Evolutionary conservation across 2,797 vertebrate species (phyloP), one percentile per base, ranked within the genome.

Genomic region (Phrynocephalus guinanensis): DNA sequence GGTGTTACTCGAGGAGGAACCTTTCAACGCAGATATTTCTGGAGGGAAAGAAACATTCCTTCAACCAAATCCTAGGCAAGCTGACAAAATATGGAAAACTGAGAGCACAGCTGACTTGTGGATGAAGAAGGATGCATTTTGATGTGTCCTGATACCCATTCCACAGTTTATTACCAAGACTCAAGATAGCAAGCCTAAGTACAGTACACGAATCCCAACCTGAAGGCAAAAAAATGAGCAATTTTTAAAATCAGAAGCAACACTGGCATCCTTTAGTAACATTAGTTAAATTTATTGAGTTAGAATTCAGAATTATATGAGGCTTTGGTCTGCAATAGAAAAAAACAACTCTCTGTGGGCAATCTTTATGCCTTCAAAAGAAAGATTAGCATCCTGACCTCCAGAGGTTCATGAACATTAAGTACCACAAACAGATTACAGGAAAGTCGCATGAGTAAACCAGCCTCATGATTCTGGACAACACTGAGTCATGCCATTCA

Each of bases 401-500:
- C 71, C 16, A 30, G 48, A 81, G 48, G 24, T 30, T 80, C 22
- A 66, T 88, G 82, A 88, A 88, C 56, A 85, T 52, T 82, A 67
- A 85, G 70, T 70, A 76, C 71, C 60, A 56, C 70, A 88, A 88
- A 52, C 63, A 88, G 83, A 85, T 88, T 76, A 81, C 78, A 60
- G 76, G 85, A 68, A 88, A 88, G 81, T 81, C 22, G 83, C 48
- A 88, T 85, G 83, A 88, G 71, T 80, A 81, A 85, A 85, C 38
- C 78, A 88, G 78, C 73, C 78, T 88, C 68, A 85, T 88, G 71
- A 88, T 85, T 81, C 83, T 85, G 48, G 60, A 81, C 78, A 85
- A 71, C 30, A 50, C 71, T 88, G 87, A 88, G 79, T 88, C 87
- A 88, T 88, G 83, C 71, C 71, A 85, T 85, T 82, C 82, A 87